These are phyloP conservation scores for Oreonectes daqikongensis DNA, from an alignment of 2,797 vertebrate genomes.

Conservation along the genomic window DNA sequence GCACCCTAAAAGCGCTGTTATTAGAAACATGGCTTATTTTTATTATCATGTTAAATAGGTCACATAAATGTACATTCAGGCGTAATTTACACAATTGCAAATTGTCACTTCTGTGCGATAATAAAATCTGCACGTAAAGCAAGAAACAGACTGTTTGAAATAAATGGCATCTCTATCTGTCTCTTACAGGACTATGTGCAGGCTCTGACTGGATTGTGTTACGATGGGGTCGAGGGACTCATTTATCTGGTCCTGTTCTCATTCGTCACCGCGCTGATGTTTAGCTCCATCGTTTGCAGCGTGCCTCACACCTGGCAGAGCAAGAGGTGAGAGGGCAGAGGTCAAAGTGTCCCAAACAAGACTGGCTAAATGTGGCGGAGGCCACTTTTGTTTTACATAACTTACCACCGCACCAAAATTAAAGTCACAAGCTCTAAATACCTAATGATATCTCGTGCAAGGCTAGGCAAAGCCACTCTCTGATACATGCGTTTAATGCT, in stretches of 20 bases:
- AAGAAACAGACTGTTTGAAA: too few relatives aligned
- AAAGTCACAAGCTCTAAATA: neutral
- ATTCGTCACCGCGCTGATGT: slow-evolving; percentile 97
- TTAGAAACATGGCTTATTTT: too few relatives aligned
- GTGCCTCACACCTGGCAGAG: slow-evolving; percentile 95
- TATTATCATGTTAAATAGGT: too few relatives aligned
- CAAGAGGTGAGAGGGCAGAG: slow-evolving; percentile 82
- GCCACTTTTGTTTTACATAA: neutral
- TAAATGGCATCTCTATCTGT: neutral
- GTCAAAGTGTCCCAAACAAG: neutral
- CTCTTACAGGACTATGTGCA: slow-evolving; percentile 89
- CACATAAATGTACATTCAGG: too few relatives aligned
- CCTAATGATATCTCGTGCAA: neutral
- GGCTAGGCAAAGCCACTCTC: neutral
- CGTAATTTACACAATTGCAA: too few relatives aligned
- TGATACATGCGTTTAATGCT: slow-evolving; percentile 8
- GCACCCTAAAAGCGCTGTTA: too few relatives aligned
- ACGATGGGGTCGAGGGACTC: slow-evolving; percentile 94
- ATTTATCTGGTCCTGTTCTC: slow-evolving; percentile 98
- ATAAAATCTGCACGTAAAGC: too few relatives aligned
- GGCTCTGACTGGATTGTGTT: slow-evolving; percentile 93
- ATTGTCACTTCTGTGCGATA: too few relatives aligned
- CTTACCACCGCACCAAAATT: neutral
- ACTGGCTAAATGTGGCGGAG: neutral
- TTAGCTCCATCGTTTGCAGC: slow-evolving; percentile 96